Percentiles rank a stretch among this genome's conserved stretches.
Evolutionary conservation across 2,888 invertebrate species (phyloP).

Genomic region (Netelia melanura): DNA sequence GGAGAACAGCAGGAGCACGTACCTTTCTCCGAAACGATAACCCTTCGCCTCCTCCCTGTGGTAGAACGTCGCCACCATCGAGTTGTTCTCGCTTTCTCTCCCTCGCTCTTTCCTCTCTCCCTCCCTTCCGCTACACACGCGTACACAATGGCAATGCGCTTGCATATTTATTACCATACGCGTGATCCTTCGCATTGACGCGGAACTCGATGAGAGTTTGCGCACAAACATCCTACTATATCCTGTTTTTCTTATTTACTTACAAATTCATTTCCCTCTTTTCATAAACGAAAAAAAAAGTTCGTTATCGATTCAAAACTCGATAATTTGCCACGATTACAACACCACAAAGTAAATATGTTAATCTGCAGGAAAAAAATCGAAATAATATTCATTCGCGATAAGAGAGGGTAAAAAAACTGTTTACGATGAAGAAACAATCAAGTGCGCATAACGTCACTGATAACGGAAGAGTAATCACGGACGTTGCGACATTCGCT

Average conservation of each 20-base stretch:
- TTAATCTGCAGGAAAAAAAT: no score
- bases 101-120: background rate
- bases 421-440: background rate
- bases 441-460: background rate
- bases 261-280: background rate
- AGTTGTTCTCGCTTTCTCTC: slow-evolving; percentile 17
- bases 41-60: slow-evolving; percentile 74
- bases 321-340: no score
- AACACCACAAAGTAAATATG: no score
- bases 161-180: slow-evolving; percentile 76
- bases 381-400: background rate
- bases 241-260: background rate
- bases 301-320: no score
- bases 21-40: slow-evolving; percentile 79
- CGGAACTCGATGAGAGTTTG: slow-evolving; percentile 67
- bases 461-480: background rate
- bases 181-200: slow-evolving; percentile 72
- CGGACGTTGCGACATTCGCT: background rate
- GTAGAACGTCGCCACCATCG: slow-evolving; percentile 58
- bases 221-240: slow-evolving; percentile 11
- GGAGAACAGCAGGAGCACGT: slow-evolving; percentile 64
- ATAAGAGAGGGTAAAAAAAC: background rate
- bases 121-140: slow-evolving; percentile 19
- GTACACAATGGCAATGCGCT: slow-evolving; percentile 63
- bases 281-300: background rate